Percentiles rank a stretch among this genome's conserved stretches.
Evolutionary conservation across 2,797 vertebrate genomes (phyloP).

Genomic region (Sebastes kiyomatsui): DNA sequence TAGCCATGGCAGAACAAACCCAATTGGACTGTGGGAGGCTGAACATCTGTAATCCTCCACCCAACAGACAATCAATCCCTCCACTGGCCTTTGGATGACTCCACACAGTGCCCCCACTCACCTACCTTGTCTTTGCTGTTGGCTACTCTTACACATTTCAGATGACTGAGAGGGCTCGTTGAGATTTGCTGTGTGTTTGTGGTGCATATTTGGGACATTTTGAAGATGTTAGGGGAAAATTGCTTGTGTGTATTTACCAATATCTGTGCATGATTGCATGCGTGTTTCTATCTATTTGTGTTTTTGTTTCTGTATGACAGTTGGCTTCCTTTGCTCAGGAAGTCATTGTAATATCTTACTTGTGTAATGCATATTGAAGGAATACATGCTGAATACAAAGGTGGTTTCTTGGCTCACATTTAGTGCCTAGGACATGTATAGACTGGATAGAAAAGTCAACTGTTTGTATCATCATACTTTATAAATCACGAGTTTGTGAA

Average conservation of each 20-base stretch:
- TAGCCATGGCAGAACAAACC: constrained; percentile 67
- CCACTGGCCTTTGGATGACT: constrained; percentile 65
- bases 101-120: constrained; percentile 36
- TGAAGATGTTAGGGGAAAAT: not conserved
- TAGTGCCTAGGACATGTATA: not conserved
- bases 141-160: constrained; percentile 34
- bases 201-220: not conserved
- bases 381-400: not conserved
- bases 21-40: constrained; percentile 60
- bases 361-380: not conserved
- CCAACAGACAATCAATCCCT: constrained; percentile 65
- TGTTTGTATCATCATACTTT: not conserved
- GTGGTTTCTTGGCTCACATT: not conserved
- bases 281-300: not conserved
- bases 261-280: not conserved
- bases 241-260: not conserved
- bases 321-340: not conserved
- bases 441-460: not conserved
- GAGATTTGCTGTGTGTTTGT: not conserved
- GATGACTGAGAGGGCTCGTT: constrained; percentile 4
- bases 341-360: not conserved
- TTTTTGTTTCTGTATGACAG: not conserved
- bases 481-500: not conserved
- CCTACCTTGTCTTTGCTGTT: constrained; percentile 42
- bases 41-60: constrained; percentile 66